phyloP scores from a whole-genome alignment of 2,113 vertebrate genomes.

The Dromaius novaehollandiae region DNA sequence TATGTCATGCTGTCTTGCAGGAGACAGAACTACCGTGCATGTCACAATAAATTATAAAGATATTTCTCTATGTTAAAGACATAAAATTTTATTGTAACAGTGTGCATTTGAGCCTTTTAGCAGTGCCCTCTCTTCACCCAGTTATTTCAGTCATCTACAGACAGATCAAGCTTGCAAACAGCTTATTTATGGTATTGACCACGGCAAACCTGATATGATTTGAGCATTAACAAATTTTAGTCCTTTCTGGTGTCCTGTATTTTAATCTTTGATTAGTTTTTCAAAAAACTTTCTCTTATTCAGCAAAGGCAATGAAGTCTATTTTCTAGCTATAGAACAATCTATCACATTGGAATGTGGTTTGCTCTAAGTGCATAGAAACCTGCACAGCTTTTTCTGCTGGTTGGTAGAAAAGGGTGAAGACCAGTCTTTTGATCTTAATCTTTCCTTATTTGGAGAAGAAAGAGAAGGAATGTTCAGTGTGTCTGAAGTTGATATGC shows the following conservation, averaged over 20 bases:
- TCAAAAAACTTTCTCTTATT: neutral
- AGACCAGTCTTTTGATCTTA: neutral
- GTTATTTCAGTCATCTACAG: neutral
- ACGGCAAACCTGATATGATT: neutral
- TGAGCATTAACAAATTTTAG: neutral
- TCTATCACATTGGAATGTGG: neutral
- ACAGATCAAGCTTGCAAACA: neutral
- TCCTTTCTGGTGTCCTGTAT: neutral
- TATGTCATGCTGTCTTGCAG: neutral
- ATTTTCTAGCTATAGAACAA: neutral
- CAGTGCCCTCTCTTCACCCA: neutral
- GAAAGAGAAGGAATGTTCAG: neutral
- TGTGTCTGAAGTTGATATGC: neutral
- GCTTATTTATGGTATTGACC: neutral
- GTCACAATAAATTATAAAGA: neutral
- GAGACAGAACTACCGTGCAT: neutral
- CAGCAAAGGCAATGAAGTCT: neutral
- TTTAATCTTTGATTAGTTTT: neutral
- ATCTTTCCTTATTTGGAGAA: neutral
- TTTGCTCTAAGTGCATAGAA: neutral
- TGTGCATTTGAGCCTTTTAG: neutral
- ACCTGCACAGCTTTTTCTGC: neutral
- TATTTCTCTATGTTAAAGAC: neutral
- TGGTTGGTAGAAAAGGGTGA: neutral
- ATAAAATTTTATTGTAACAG: neutral